Conservation (phyloP, 2,113 vertebrate species). For the Phainopepla nitens region DNA sequence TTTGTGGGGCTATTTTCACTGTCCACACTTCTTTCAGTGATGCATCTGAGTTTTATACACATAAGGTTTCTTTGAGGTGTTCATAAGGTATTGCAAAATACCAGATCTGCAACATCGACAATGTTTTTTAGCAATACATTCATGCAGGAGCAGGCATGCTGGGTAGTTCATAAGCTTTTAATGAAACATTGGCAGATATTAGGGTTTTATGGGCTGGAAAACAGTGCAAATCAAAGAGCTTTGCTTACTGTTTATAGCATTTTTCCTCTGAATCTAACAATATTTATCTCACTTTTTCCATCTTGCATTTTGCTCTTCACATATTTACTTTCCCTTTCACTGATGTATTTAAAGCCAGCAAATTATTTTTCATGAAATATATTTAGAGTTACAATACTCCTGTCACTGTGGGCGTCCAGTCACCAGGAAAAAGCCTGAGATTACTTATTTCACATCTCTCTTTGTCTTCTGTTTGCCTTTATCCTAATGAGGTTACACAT, state of each 20-base stretch:
- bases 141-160: constrained; percentile 27
- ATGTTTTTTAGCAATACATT: constrained; percentile 45
- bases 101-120: not conserved
- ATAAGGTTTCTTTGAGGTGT: constrained; percentile 42
- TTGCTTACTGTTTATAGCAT: constrained; percentile 71
- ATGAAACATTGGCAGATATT: constrained; percentile 61
- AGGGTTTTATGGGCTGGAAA: constrained; percentile 76
- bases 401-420: not conserved
- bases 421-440: not conserved
- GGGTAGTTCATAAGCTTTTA: constrained; percentile 64
- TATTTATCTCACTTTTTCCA: constrained; percentile 65
- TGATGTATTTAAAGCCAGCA: not conserved
- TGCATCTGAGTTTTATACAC: constrained; percentile 18
- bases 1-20: constrained; percentile 23
- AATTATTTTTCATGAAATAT: not conserved
- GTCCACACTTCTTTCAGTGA: constrained; percentile 1
- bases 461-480: not conserved
- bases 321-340: constrained; percentile 70
- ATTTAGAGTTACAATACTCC: not conserved
- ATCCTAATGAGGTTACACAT: not conserved
- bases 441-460: not conserved
- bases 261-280: constrained; percentile 56
- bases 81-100: constrained; percentile 28
- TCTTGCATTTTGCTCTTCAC: constrained; percentile 56
- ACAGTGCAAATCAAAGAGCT: constrained; percentile 72